Evolutionary conservation across 1,140 invertebrate genomes (phyloP).

Genomic region (Augochlora pura): DNA sequence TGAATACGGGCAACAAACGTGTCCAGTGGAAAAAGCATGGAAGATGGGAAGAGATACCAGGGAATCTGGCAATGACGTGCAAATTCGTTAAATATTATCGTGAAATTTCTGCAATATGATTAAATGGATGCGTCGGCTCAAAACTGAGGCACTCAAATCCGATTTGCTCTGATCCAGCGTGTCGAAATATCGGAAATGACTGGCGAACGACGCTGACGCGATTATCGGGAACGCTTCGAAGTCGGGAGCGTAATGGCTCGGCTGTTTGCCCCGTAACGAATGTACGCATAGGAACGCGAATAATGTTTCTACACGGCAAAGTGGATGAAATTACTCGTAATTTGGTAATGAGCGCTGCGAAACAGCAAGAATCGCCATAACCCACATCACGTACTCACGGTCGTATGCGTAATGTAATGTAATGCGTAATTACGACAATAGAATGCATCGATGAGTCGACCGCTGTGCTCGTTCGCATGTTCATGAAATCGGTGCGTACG

Average conservation of each 20-base stretch:
- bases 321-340: constrained; percentile 46
- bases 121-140: background rate
- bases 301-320: constrained; percentile 32
- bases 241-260: background rate
- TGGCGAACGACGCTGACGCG: background rate
- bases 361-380: constrained; percentile 37
- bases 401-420: constrained; percentile 37
- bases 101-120: background rate
- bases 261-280: constrained; percentile 8
- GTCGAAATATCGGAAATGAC: background rate
- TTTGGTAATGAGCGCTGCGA: constrained; percentile 37
- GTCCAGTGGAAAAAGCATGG: too few relatives aligned
- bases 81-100: background rate
- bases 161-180: background rate
- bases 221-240: constrained; percentile 6
- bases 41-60: too few relatives aligned
- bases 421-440: constrained; percentile 26
- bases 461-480: too few relatives aligned
- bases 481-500: too few relatives aligned
- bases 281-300: background rate
- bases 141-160: background rate
- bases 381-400: constrained; percentile 32
- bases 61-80: too few relatives aligned
- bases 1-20: too few relatives aligned
- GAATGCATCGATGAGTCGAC: background rate